Conservation (phyloP, 2,888 invertebrate genomes). For the Hymenopus coronatus region DNA sequence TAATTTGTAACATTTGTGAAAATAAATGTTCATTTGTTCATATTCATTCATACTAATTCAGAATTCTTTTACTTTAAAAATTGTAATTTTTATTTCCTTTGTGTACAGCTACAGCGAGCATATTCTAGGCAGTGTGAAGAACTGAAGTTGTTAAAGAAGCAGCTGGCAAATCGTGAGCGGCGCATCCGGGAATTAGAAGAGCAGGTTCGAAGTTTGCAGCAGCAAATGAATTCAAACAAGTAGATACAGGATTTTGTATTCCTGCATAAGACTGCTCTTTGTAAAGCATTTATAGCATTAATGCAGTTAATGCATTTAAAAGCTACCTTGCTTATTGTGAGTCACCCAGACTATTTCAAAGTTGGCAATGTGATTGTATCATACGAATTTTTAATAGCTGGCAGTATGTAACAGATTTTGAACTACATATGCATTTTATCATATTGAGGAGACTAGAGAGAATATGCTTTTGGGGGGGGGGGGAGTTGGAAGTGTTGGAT, state of each 20-base stretch:
- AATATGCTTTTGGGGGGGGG: neutral
- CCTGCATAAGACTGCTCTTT: neutral
- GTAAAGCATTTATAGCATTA: neutral
- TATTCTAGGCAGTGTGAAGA: constrained; percentile 78
- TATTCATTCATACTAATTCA: too few relatives aligned
- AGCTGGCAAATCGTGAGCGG: constrained; percentile 74
- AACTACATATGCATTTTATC: neutral
- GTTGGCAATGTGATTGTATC: neutral
- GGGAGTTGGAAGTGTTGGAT: too few relatives aligned
- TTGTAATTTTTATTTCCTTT: neutral
- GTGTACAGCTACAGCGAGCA: constrained; percentile 66
- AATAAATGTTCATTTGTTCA: too few relatives aligned
- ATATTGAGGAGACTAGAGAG: neutral
- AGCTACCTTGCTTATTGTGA: neutral
- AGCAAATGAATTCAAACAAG: constrained; percentile 15
- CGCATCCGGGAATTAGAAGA: constrained; percentile 79
- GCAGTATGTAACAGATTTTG: too few relatives aligned
- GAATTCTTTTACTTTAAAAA: too few relatives aligned
- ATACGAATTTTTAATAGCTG: neutral
- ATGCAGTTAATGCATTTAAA: neutral
- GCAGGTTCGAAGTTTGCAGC: constrained; percentile 61
- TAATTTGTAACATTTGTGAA: too few relatives aligned
- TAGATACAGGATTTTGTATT: neutral
- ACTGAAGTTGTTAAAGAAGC: constrained; percentile 71
- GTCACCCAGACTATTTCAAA: neutral